These are phyloP conservation scores for Coregonus clupeaformis DNA, from an alignment of 2,113 vertebrate species.

Conservation along the genomic window DNA sequence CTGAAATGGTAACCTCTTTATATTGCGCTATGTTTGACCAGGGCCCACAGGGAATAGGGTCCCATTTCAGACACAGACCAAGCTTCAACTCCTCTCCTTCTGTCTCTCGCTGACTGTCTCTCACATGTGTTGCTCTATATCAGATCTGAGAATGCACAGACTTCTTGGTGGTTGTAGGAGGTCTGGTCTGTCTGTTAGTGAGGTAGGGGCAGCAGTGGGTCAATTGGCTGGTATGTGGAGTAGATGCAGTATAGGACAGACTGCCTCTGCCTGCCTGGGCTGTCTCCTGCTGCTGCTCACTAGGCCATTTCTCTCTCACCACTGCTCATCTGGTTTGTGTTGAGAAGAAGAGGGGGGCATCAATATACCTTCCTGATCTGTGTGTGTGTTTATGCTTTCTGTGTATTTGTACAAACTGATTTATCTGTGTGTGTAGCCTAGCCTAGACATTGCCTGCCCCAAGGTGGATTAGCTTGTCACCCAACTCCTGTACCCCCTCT, in stretches of 20 bases:
- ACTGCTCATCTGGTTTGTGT: constrained; percentile 25
- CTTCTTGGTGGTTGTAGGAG: no score
- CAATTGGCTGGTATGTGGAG: constrained; percentile 61
- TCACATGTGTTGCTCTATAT: background rate
- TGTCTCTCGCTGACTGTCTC: background rate
- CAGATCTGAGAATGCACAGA: background rate
- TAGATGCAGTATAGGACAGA: background rate
- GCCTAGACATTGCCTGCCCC: background rate
- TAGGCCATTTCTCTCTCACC: background rate
- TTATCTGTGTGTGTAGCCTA: background rate
- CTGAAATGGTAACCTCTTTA: no score
- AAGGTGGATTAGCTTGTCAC: background rate
- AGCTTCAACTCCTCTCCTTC: no score
- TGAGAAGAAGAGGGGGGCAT: background rate
- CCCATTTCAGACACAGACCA: no score
- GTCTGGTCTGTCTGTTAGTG: constrained; percentile 30
- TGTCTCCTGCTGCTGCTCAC: background rate
- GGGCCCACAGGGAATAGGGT: no score
- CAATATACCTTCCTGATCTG: background rate
- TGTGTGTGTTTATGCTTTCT: background rate
- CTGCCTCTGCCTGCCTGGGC: no score
- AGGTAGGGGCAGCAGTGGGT: constrained; percentile 53
- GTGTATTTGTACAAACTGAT: background rate
- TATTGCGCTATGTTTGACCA: no score
- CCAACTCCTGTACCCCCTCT: background rate